Evolutionary conservation across 1,140 invertebrate genomes (phyloP).

Genomic region (Drosophila littoralis): DNA sequence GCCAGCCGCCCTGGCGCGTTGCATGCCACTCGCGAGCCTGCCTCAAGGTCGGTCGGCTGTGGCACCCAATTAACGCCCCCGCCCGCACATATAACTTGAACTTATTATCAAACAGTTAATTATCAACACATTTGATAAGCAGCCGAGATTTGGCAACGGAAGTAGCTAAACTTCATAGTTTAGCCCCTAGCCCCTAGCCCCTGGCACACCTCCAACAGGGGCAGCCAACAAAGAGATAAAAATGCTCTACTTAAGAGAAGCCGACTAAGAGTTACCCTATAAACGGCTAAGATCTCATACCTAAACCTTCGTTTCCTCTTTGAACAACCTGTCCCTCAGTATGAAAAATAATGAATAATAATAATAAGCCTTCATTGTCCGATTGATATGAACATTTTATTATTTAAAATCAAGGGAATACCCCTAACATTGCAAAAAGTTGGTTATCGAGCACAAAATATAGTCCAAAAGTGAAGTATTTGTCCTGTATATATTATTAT

Average conservation of each 20-base stretch:
- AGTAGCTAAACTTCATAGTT: not conserved
- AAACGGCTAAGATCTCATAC: too few species aligned
- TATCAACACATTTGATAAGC: conserved; percentile 72
- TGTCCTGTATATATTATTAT: too few species aligned
- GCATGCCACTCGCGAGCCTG: conserved; percentile 39
- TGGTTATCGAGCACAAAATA: too few species aligned
- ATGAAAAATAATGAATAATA: too few species aligned
- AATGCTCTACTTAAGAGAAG: not conserved
- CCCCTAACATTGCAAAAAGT: too few species aligned
- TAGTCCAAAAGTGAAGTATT: too few species aligned
- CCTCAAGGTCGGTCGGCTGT: conserved; percentile 68
- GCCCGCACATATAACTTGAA: conserved; percentile 15
- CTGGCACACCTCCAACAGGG: not conserved
- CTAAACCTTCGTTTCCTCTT: too few species aligned
- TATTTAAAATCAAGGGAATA: too few species aligned
- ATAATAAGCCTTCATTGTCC: too few species aligned
- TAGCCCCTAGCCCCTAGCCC: not conserved
- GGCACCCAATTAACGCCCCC: conserved; percentile 45
- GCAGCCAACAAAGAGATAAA: not conserved
- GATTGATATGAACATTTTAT: too few species aligned
- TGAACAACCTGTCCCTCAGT: too few species aligned
- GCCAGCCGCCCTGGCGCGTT: conserved; percentile 5
- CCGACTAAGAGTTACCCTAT: not conserved
- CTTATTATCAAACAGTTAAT: conserved; percentile 60
- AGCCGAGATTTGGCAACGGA: conserved; percentile 23